Conservation (phyloP, 2,888 invertebrate species). For the Ptychoptera albimana region DNA sequence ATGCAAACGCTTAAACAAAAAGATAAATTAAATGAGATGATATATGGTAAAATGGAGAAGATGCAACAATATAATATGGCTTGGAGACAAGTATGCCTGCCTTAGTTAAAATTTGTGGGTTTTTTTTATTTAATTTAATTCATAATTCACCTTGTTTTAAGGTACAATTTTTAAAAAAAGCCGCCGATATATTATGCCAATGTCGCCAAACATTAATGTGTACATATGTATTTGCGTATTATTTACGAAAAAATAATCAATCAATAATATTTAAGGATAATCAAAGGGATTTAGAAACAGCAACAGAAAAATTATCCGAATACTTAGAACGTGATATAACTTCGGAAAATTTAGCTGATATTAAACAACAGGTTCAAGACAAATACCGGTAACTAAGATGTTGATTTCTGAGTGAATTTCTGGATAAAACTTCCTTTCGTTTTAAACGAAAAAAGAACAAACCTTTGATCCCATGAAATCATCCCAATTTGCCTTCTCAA, state of each 20-base stretch:
- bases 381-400: conserved; percentile 95
- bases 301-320: conserved; percentile 93
- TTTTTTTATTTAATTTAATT: not conserved
- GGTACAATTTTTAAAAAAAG: conserved; percentile 96
- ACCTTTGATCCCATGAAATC: not conserved
- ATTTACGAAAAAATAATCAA: conserved; percentile 94
- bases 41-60: conserved; percentile 97
- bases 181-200: conserved; percentile 90
- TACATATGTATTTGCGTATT: conserved; percentile 99
- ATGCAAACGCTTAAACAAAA: conserved; percentile 98
- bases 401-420: no score
- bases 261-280: conserved; percentile 98
- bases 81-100: conserved; percentile 81
- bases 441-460: conserved; percentile 14
- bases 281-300: conserved; percentile 94
- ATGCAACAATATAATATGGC: conserved; percentile 99
- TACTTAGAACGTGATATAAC: conserved; percentile 97
- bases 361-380: conserved; percentile 98
- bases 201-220: conserved; percentile 98
- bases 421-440: no score
- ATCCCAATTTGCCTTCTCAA: no score
- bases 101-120: no score
- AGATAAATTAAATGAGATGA: conserved; percentile 86
- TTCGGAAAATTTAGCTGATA: conserved; percentile 88
- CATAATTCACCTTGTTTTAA: conserved; percentile 18